Conservation (phyloP, 2,888 invertebrate genomes). For the Toxonevra muliebris region DNA sequence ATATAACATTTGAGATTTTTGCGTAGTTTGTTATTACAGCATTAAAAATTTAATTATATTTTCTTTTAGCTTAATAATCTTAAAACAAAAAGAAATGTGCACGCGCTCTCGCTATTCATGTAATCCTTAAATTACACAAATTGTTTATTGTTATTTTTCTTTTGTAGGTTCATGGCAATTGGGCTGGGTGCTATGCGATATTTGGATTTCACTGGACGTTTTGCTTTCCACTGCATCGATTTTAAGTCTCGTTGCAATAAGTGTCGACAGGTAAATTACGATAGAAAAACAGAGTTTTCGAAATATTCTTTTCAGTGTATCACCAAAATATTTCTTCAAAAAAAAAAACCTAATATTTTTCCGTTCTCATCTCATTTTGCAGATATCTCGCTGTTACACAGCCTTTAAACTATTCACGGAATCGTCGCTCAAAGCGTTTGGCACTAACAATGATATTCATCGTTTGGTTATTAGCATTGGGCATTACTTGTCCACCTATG, state of each 20-base stretch:
- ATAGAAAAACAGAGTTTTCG: too few relatives aligned
- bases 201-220: conserved; percentile 93
- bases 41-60: not conserved
- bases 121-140: not conserved
- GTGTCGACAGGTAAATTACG: conserved; percentile 74
- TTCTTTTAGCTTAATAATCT: too few relatives aligned
- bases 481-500: conserved; percentile 96
- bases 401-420: conserved; percentile 89
- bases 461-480: conserved; percentile 89
- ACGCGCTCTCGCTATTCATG: too few relatives aligned
- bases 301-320: too few relatives aligned
- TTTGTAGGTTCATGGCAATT: conserved; percentile 84
- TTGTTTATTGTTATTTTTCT: not conserved
- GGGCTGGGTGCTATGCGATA: conserved; percentile 86
- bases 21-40: not conserved
- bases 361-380: conserved; percentile 25
- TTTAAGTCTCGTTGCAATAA: conserved; percentile 91
- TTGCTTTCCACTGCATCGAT: conserved; percentile 94
- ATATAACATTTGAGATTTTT: too few relatives aligned
- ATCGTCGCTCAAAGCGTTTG: conserved; percentile 84
- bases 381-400: conserved; percentile 93
- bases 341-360: conserved; percentile 4
- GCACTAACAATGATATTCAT: conserved; percentile 89
- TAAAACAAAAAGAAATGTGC: too few relatives aligned
- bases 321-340: not conserved